Evolutionary conservation across 2,888 invertebrate genomes (phyloP).

Genomic region (Limnephilus auricula): DNA sequence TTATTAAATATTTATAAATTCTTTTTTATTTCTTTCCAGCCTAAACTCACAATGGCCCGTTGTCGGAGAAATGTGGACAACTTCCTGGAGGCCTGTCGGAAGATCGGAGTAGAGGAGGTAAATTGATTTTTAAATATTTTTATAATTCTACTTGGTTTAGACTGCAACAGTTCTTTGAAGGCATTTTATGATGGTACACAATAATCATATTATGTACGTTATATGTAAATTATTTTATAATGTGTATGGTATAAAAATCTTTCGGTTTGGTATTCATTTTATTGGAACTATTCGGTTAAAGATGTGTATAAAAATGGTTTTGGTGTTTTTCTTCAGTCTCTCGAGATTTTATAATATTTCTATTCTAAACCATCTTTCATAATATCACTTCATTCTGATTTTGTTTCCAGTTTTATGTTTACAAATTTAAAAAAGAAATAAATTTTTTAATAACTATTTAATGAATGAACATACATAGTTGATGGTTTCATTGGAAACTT

Average conservation of each 20-base stretch:
- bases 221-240: too few species aligned
- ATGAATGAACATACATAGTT: not conserved
- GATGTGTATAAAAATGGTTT: not conserved
- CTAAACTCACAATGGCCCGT: slow-evolving; percentile 95
- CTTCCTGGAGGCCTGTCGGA: slow-evolving; percentile 95
- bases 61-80: slow-evolving; percentile 97
- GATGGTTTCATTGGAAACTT: not conserved
- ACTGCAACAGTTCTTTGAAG: not conserved
- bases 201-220: too few species aligned
- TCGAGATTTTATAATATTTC: not conserved
- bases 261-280: not conserved
- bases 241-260: not conserved
- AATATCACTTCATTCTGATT: not conserved
- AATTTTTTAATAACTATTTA: too few species aligned
- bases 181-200: not conserved
- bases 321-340: not conserved
- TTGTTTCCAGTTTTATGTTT: not conserved
- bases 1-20: not conserved
- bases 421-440: too few species aligned
- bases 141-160: slow-evolving; percentile 56
- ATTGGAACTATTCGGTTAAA: not conserved
- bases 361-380: not conserved
- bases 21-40: slow-evolving; percentile 79
- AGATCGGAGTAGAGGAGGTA: slow-evolving; percentile 96
- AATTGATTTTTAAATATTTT: slow-evolving; percentile 68